Base-by-base conservation (phyloP, 2,888 invertebrate species). In the Leptinotarsa haldemani region DNA sequence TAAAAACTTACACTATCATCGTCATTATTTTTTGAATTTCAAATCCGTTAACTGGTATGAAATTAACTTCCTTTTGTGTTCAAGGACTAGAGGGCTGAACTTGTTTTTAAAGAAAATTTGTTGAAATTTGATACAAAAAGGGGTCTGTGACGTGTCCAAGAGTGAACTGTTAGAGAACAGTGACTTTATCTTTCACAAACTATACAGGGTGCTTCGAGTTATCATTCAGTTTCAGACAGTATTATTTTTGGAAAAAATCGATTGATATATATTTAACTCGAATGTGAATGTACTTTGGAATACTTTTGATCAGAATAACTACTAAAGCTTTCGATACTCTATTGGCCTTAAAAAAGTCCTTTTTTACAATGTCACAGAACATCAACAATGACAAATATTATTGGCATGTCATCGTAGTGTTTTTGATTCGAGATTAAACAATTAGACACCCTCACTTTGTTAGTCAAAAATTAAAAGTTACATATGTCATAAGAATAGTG, bases 51-150 rank as follows among this genome's bases (percentile, higher is more conserved):
- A 74, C 76, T 69, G 70, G 52, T 46, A 69, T 50, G 52, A 73
- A 79, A 78, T 78, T 74, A 66, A 75, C 67, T 74, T 74, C 52
- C 71, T 65, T 77, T 75, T 79, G 76, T 78, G 61, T 65, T 52
- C 30, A 56, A 68, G 20, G 46, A 50, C 65, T 53, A 50, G 18
- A 70, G 63, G 58, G 74, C 46, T 30, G 73, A 77, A 78, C 78
- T 69, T 72, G 78, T 78, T 78, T 72, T 66, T 71, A 70, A 48
- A 69, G 73, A 72, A 74, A 72, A 67, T 70, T 77, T 66, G 74
- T 69, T 71, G 78, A 76, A 78, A 74, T 73, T 76, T 64, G 67
- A 74, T 76, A 76, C 25, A 52, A 56, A 68, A 66, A 67, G 71
- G 74, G 74, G 63, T 73, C 66, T 50, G 30, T 18, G 50, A 61